Base-by-base conservation (phyloP, 2,888 invertebrate genomes). In the Allophyes oxyacanthae region DNA sequence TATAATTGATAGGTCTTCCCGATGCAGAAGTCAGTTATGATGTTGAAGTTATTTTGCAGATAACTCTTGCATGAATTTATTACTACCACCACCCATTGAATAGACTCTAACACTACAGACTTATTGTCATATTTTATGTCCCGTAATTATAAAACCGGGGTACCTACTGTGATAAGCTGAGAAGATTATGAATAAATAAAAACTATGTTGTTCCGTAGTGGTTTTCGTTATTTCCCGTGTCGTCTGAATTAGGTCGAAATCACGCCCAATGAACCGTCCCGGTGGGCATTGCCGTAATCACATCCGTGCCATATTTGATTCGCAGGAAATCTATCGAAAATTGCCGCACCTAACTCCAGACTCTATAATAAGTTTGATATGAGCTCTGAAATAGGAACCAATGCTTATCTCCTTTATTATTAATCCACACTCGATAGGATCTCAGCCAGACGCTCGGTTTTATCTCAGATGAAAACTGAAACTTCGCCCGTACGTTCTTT, bases 391-490 rank as follows among this genome's bases (percentile, higher is more conserved):
- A 53, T 72, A 46, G 43, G 55, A 59, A 43, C 55, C 54, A 57
- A 64, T 66, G 46, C 44, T 60, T 83, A 81, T 79, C 79, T 81
- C 79, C 78, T 82, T 83, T 85, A 83, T 85, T 89, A 87, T 89
- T 88, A 90, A 88, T 90, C 90, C 84, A 79, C 79, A 80, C 73
- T 77, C 77, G 86, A 85, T 86, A 81, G 82, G 78, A 82, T 81
- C 83, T 82, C 68, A 75, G 65, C 84, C 86, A 88, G 90, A 90
- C 89, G 82, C 75, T 81, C 81, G 78, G 84, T 84, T 86, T 89
- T 91, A 91, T 91, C 88, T 87, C 77, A 80, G 84, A 84, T 87
- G 83, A 83, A 85, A 85, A 81, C 82, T 85, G 68, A 87, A 92
- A 91, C 87, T 91, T 91, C 72, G 72, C 81, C 84, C 75, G 81